Evolutionary conservation across 2,113 vertebrate species (phyloP).

Genomic region (Calidris pugnax): DNA sequence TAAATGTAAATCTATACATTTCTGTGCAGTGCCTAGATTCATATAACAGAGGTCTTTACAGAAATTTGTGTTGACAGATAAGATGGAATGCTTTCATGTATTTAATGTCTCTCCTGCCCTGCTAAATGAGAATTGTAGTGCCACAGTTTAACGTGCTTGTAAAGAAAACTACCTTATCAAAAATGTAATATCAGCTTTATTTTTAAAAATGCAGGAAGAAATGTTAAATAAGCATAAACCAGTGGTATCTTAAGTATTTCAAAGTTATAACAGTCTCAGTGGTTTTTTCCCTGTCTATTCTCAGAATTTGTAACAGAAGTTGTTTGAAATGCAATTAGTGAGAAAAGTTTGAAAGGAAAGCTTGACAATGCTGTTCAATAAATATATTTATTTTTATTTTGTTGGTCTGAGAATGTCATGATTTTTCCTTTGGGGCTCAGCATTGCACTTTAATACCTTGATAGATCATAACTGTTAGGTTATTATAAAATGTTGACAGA

Average conservation of each 20-base stretch:
- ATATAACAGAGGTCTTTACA: not conserved
- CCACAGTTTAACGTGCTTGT: not conserved
- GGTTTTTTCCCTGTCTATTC: slow-evolving; percentile 7
- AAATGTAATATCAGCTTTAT: slow-evolving; percentile 44
- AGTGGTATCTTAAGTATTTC: slow-evolving; percentile 53
- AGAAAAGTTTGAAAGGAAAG: slow-evolving; percentile 63
- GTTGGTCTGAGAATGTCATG: slow-evolving; percentile 57
- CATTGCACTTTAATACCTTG: slow-evolving; percentile 55
- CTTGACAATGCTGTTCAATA: slow-evolving; percentile 65
- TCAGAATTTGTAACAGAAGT: slow-evolving; percentile 26
- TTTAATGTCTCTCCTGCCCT: slow-evolving; percentile 32
- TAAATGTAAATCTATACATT: slow-evolving; percentile 3
- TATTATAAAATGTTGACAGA: slow-evolving; percentile 77
- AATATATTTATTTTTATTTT: slow-evolving; percentile 69
- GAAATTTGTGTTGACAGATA: slow-evolving; percentile 20
- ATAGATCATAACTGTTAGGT: slow-evolving; percentile 67
- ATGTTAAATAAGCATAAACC: slow-evolving; percentile 52
- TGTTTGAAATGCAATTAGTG: slow-evolving; percentile 67
- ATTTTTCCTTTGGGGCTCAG: slow-evolving; percentile 62
- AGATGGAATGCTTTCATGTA: slow-evolving; percentile 41
- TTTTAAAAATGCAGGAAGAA: slow-evolving; percentile 54
- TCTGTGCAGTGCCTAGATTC: not conserved
- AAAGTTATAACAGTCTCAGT: slow-evolving; percentile 35
- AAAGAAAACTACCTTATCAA: slow-evolving; percentile 57
- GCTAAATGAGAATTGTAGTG: slow-evolving; percentile 40